Evolutionary conservation across 1,140 invertebrate genomes (phyloP), one percentile per base, ranked within the genome.

Genomic region (Adoxophyes honmai): DNA sequence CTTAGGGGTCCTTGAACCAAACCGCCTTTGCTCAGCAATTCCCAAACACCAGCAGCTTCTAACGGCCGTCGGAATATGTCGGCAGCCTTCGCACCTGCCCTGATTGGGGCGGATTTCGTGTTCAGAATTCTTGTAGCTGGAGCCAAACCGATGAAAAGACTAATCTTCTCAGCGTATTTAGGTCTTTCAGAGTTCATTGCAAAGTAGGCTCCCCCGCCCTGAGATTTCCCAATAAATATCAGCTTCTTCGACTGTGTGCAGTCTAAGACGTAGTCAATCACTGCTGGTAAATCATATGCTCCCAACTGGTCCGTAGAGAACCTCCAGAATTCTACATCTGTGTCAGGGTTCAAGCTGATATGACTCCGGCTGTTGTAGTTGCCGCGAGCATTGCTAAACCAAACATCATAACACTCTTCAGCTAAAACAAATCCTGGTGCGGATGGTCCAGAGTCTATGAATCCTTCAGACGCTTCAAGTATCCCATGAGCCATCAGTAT

Each of bases 381-480:
- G 0, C 94, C 94, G 53, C 94, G 86, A 3, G 89, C 86, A 70
- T 96, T 95, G 0, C 92, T 92, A 55, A 95, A 68, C 94, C 94
- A 95, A 10, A 96, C 92, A 80, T 96, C 95, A 61, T 93, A 95
- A 1, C 94, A 94, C 0, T 90, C 90, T 72, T 95, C 94, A 3
- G 93, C 91, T 53, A 95, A 78, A 15, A 93, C 78, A 60, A 90
- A 77, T 74, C 93, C 94, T 7, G 95, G 69, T 1, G 93, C 93
- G 13, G 90, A 78, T 5, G 92, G 92, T 34, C 92, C 92, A 33
- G 90, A 81, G 1, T 94, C 77, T 6, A 95, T 64, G 91, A 92
- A 96, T 64, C 92, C 91, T 0, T 92, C 91, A 0, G 94, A 93
- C 57, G 91, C 92, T 7, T 89, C 89, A 0, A 95, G 75, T 0